Base-by-base conservation (phyloP, 2,113 vertebrate species). In the Melospiza melodia region DNA sequence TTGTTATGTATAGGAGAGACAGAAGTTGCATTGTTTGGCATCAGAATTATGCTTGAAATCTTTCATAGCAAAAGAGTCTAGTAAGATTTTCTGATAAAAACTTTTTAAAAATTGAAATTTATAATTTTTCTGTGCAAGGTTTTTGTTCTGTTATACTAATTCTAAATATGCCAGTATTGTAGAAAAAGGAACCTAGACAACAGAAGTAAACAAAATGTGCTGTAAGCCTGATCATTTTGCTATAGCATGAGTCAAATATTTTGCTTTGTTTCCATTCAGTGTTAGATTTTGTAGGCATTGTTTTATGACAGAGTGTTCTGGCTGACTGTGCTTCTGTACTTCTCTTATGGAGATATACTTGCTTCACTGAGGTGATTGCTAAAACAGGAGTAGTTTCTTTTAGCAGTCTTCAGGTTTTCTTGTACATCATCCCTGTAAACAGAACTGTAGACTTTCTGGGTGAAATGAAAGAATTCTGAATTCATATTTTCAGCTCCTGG, bases 61-160 rank as follows among this genome's bases (percentile, higher is more conserved):
- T 79, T 75, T n/a, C 39, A 25, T 10, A 67, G 8, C 0, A 8
- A 73, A 69, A 73, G 3, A 77, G 10, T 9, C 4, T 4, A 72
- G 11, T 41, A 68, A 48, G 7, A 74, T 61, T 66, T 65, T 62
- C 28, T 73, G 28, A 33, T 41, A 59, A 46, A 5, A 84, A 4
- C 27, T 21, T 51, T 52, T 35, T 24, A 14, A 2, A 0, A 57
- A 22, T n/a, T 65, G 3, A 16, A 18, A 58, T 68, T 89, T 65
- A 35, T 57, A 7, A 2, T 31, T 83, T 59, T 9, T 2, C 1
- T 11, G 1, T 28, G 21, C 11, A 48, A 55, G 3, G 5, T 35
- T 62, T 22, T 71, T 52, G 10, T 3, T 2, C 11, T 30, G 5
- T 57, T 23, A 22, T 62, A 48, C 58, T 16, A 39, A 43, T 82